Percentiles rank a stretch among this genome's conserved stretches.
Conservation (phyloP, 2,888 invertebrate species). For the Oxytorus armatus region DNA sequence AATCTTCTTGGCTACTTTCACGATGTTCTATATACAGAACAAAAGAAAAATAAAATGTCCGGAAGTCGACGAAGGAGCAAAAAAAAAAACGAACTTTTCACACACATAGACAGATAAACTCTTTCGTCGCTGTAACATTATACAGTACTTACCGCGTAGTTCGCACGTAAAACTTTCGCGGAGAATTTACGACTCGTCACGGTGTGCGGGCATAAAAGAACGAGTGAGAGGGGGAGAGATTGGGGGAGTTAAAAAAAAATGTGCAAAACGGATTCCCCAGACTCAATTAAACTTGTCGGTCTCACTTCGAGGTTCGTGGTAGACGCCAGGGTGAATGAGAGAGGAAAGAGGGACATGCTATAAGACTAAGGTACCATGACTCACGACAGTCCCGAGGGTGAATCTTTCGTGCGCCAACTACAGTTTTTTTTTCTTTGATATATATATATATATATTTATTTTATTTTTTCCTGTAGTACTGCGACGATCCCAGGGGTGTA, state of each 20-base stretch:
- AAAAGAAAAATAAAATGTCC: conserved; percentile 13
- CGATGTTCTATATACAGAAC: conserved; percentile 2
- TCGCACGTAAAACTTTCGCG: conserved; percentile 68
- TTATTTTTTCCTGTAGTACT: conserved; percentile 41
- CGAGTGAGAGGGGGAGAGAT: conserved; percentile 54
- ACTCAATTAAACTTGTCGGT: conserved; percentile 74
- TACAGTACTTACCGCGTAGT: conserved; percentile 12
- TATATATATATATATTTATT: too few relatives aligned
- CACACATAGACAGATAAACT: conserved; percentile 26
- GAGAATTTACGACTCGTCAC: conserved; percentile 63
- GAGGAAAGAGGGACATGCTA: neutral
- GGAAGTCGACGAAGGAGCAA: conserved; percentile 44
- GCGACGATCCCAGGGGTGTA: conserved; percentile 42
- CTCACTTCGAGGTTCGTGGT: conserved; percentile 50
- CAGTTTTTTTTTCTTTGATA: conserved; percentile 23
- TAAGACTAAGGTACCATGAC: conserved; percentile 34
- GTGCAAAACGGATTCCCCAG: conserved; percentile 71
- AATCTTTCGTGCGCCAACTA: conserved; percentile 44
- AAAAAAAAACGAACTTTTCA: conserved; percentile 22
- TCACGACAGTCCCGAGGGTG: conserved; percentile 59
- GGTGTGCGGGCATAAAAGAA: conserved; percentile 37
- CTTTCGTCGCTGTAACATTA: conserved; percentile 27
- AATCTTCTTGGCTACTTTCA: conserved; percentile 37
- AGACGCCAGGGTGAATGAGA: conserved; percentile 48
- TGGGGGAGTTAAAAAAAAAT: conserved; percentile 61